Evolutionary conservation across 2,888 invertebrate genomes (phyloP), one percentile per base, ranked within the genome.

Genomic region (Catotricha subobsoleta): DNA sequence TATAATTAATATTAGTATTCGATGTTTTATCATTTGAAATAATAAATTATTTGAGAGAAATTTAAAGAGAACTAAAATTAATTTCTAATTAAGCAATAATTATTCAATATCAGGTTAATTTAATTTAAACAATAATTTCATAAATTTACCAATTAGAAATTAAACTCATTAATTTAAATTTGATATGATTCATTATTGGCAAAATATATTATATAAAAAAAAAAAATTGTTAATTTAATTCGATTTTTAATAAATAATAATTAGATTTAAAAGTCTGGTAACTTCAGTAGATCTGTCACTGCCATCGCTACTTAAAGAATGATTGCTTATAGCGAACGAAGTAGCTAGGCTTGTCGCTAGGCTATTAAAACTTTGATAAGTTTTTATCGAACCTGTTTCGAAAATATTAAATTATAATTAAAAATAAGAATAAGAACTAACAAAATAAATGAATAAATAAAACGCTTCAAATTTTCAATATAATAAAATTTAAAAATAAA

Each of bases 341-440:
- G 62, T 62, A 48, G 62, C 61, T 58, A 62, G 57, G 53, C 62
- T 62, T 46, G 62, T 62, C 48, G 62, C 61, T 58, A 62, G 59
- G 54, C 62, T 62, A 56, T 62, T 62, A 50, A 56, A 55, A 56
- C 62, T 62, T 54, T 59, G 59, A 57, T 57, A 62, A 39, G 61
- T 62, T 60, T 59, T 59, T 58, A 62, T 57, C 51, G 61, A 42
- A 23, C 38, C 38, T 8, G 27, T 29, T 40, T 15, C 12, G n/a
- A 19, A 33, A 33, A 27, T 2, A 27, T 9, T 34, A 34, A 18
- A 34, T n/a, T 27, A 40, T 25, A 40, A 7, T 12, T 27, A 40
- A 31, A 19, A 7, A 23, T 23, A 23, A 40, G 16, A 27, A 40
- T 31, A 8, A 34, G 20, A 19, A 34, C 18, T 16, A 34, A 34